Evolutionary conservation across 2,797 vertebrate genomes (phyloP).

Genomic region (Eleutherodactylus coqui): DNA sequence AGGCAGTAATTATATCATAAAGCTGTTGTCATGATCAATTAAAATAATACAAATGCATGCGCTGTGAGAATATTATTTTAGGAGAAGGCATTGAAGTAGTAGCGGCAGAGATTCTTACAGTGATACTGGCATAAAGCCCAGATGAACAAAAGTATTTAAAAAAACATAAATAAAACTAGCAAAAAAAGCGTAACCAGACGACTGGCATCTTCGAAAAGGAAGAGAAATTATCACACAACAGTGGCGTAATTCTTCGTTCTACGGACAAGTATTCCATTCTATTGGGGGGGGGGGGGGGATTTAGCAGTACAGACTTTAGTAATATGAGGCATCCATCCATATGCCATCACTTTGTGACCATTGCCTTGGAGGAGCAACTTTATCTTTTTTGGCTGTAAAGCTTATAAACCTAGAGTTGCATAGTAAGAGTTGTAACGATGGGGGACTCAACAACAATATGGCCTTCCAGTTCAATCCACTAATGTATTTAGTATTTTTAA

Average conservation of each 20-base stretch:
- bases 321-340: too few species aligned
- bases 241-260: constrained; percentile 3
- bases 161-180: constrained; percentile 57
- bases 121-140: constrained; percentile 60
- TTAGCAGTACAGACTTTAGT: background rate
- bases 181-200: constrained; percentile 34
- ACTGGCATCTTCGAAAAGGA: constrained; percentile 24
- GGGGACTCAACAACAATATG: too few species aligned
- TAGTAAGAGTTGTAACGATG: too few species aligned
- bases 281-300: background rate
- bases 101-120: constrained; percentile 30
- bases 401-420: too few species aligned
- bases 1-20: constrained; percentile 31
- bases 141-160: constrained; percentile 51
- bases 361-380: too few species aligned
- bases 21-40: constrained; percentile 56
- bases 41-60: constrained; percentile 52
- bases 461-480: too few species aligned
- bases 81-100: constrained; percentile 59
- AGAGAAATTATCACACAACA: constrained; percentile 32
- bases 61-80: constrained; percentile 62
- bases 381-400: too few species aligned
- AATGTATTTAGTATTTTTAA: too few species aligned
- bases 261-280: background rate
- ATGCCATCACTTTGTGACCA: too few species aligned